Conservation (phyloP, 2,888 invertebrate genomes). For the Halictus quadricinctus region DNA sequence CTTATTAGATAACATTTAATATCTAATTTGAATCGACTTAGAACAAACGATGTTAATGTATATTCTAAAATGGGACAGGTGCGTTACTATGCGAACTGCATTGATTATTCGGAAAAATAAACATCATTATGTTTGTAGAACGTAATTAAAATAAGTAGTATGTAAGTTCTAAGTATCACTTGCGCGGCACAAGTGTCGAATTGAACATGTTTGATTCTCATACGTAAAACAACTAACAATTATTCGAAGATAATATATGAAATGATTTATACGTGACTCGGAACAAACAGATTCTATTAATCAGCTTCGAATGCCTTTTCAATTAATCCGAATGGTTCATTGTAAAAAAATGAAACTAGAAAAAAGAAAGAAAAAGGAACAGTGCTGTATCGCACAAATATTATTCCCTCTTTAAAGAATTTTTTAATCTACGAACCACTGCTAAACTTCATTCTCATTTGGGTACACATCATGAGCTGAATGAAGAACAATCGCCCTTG, state of each 20-base stretch:
- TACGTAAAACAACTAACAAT: not conserved
- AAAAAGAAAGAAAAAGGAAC: constrained; percentile 1
- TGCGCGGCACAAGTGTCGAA: not conserved
- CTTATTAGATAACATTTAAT: not conserved
- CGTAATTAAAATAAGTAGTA: constrained; percentile 12
- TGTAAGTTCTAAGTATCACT: constrained; percentile 5
- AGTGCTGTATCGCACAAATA: not conserved
- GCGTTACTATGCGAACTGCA: not conserved
- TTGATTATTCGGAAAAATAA: constrained; percentile 18
- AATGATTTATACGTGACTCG: not conserved
- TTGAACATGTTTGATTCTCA: not conserved
- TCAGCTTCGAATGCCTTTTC: not conserved
- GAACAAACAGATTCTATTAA: not conserved
- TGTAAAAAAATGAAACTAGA: constrained; percentile 13
- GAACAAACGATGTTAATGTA: not conserved
- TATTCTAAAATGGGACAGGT: not conserved
- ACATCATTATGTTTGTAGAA: constrained; percentile 38
- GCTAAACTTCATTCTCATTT: not conserved
- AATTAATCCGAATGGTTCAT: not conserved
- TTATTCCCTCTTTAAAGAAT: not conserved
- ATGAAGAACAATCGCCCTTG: constrained; percentile 4
- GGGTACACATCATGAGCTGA: constrained; percentile 26
- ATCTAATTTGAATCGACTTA: not conserved
- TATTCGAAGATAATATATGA: not conserved
- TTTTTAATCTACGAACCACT: constrained; percentile 12